Evolutionary conservation across 1,140 invertebrate species (phyloP).

Genomic region (Gonatopus flavifemur): DNA sequence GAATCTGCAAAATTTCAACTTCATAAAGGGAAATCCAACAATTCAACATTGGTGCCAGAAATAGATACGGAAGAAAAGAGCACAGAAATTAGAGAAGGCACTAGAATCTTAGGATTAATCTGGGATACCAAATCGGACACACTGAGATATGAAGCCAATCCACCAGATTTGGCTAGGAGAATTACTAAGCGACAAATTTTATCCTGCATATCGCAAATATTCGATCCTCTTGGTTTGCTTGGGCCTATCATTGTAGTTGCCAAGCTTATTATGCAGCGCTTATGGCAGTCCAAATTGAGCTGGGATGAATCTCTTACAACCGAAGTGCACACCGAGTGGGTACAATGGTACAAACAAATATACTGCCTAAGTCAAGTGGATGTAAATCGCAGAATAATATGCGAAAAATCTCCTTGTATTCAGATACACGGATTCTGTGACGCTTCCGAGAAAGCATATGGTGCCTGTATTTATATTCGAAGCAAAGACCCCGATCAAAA

Average conservation of each 20-base stretch:
- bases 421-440: neutral
- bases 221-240: neutral
- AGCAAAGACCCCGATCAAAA: neutral
- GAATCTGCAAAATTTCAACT: slow-evolving; percentile 5
- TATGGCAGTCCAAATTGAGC: neutral
- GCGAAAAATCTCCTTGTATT: too few species aligned
- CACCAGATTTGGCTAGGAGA: neutral
- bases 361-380: too few species aligned
- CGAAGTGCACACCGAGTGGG: neutral
- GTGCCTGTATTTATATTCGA: neutral
- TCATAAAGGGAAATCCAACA: slow-evolving; percentile 13
- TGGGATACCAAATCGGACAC: neutral
- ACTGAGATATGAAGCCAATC: neutral
- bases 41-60: neutral
- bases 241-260: neutral
- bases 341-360: too few species aligned
- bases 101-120: neutral
- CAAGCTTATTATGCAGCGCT: neutral
- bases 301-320: neutral
- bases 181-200: neutral
- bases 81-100: neutral
- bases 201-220: neutral
- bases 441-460: neutral
- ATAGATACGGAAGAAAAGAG: neutral
- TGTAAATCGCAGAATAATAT: too few species aligned